Base-by-base conservation (phyloP, 2,888 invertebrate species). In the Erebia aethiops region DNA sequence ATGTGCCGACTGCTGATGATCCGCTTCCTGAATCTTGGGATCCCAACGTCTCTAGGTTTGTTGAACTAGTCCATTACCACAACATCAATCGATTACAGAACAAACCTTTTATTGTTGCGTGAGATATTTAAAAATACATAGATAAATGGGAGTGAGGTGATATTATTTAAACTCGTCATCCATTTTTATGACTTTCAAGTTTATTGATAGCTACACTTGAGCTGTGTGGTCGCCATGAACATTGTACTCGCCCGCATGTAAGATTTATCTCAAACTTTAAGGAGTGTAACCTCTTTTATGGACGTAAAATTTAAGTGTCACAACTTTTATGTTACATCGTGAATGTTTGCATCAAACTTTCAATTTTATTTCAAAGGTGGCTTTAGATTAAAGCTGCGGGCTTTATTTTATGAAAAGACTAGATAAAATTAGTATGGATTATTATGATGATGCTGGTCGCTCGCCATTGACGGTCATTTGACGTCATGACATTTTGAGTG, bases 231-330 rank as follows among this genome's bases (percentile, higher is more conserved):
- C 58, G 58, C 14, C 46, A 13, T 46, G 13, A 61, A 61, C 46
- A 46, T 61, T 61, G 46, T 61, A 61, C 61, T 46, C 43, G 60
- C 43, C 60, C 60, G 43, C 16, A 43, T 18, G 60, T 16, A 18
- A 21, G 0, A 10, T 1, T 16, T n/a, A 60, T 43, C 16, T 18
- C 61, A 16, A 11, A 9, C 11, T 43, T 46, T 60, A 43, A 18
- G 61, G 11, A n/a, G 60, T 41, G 43, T 57, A 35, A 35, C 1
- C 46, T 46, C 11, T 11, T 46, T 13, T 58, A 9, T 41, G 41
- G 21, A 35, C 69, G 41, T 65, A 65, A 65, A 56, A 65, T 16
- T 61, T 14, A 13, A 21, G 18, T 65, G 54, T 56, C 56, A 43
- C 54, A 65, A 18, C 43, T 54, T 65, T 65, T 56, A 56, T 65